Conservation (phyloP, 1,140 invertebrate species). For the Aphis gossypii region DNA sequence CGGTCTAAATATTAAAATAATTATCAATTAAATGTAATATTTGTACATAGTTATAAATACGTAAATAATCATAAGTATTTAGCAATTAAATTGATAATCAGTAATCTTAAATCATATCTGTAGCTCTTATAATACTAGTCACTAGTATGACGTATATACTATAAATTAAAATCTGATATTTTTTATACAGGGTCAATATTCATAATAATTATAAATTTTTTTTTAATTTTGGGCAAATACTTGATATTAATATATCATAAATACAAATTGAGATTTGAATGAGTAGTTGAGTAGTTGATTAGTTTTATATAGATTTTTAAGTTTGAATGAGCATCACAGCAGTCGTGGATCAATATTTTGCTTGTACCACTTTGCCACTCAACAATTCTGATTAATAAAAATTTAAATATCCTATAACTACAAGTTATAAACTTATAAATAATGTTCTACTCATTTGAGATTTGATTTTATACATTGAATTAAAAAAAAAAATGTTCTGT, state of each 20-base stretch:
- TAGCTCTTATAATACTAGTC: background rate
- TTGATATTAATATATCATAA: background rate
- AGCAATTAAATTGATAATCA: background rate
- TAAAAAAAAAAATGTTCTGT: background rate
- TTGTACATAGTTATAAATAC: background rate
- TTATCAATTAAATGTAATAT: background rate
- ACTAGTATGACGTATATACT: background rate
- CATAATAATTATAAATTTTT: background rate
- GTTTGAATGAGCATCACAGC: background rate
- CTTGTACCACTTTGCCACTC: background rate
- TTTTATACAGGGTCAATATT: background rate
- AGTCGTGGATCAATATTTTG: background rate
- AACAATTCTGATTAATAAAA: background rate
- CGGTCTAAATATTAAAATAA: background rate
- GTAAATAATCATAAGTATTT: background rate
- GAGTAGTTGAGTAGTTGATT: background rate
- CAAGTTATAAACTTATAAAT: background rate
- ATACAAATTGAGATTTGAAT: background rate
- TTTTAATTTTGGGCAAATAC: background rate
- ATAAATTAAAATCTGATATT: background rate
- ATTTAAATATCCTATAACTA: background rate
- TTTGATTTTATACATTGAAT: background rate
- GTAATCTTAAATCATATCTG: background rate
- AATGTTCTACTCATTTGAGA: background rate
- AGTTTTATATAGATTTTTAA: background rate